Evolutionary conservation across 2,888 invertebrate species (phyloP).

Genomic region (Mellilla xanthometata): DNA sequence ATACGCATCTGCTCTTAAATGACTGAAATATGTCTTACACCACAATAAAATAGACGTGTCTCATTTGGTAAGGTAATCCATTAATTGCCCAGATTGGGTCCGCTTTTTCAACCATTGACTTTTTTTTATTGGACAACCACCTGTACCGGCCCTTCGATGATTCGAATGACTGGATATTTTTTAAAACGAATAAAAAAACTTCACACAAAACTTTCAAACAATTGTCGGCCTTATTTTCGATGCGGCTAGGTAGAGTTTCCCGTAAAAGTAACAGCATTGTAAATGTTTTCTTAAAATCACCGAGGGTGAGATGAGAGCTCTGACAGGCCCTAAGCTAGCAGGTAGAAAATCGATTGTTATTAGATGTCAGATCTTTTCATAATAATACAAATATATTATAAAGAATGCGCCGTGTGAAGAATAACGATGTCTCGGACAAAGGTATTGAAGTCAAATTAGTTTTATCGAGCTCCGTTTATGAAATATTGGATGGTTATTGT

Average conservation of each 20-base stretch:
- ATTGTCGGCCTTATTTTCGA: background rate
- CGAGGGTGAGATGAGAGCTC: conserved; percentile 63
- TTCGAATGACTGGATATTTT: conserved; percentile 73
- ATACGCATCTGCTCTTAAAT: no score
- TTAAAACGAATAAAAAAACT: conserved; percentile 26
- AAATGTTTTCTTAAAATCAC: conserved; percentile 48
- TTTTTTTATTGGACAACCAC: conserved; percentile 54
- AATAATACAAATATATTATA: conserved; percentile 51
- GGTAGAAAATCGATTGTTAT: conserved; percentile 76
- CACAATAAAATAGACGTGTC: conserved; percentile 40
- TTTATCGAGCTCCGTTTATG: conserved; percentile 37
- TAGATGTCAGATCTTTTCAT: conserved; percentile 47
- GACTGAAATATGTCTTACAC: no score
- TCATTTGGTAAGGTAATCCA: conserved; percentile 62
- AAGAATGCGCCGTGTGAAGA: conserved; percentile 41
- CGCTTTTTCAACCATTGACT: conserved; percentile 39
- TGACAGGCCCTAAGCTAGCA: conserved; percentile 58
- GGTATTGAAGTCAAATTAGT: conserved; percentile 45
- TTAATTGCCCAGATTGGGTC: conserved; percentile 65
- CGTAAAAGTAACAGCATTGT: conserved; percentile 7
- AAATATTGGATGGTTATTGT: conserved; percentile 26
- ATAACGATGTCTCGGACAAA: conserved; percentile 37
- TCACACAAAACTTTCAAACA: background rate
- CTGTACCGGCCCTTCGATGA: conserved; percentile 60
- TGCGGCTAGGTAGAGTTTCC: conserved; percentile 7